These are phyloP conservation scores for Squalus acanthias DNA, from an alignment of 2,797 vertebrate genomes.

Conservation along the genomic window DNA sequence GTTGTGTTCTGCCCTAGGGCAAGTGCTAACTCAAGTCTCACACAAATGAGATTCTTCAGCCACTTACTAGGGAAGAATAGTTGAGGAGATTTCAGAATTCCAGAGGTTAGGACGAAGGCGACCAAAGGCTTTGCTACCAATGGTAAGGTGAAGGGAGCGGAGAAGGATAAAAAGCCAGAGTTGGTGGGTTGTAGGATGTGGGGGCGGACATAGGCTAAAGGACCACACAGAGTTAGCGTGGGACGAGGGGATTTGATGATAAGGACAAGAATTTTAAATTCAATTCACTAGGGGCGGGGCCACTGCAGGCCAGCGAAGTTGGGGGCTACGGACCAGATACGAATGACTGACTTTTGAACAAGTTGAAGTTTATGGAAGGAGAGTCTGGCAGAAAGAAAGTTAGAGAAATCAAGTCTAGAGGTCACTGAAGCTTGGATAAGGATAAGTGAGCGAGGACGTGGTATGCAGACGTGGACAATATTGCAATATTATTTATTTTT, in stretches of 20 bases:
- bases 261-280: no score
- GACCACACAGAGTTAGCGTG: background rate
- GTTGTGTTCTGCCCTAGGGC: background rate
- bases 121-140: background rate
- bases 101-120: background rate
- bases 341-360: no score
- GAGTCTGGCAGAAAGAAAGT: no score
- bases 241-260: background rate
- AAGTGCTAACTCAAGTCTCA: background rate
- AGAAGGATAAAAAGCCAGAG: background rate
- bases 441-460: no score
- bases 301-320: no score
- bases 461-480: no score
- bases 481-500: no score
- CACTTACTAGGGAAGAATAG: background rate
- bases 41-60: background rate
- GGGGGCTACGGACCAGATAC: no score
- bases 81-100: background rate
- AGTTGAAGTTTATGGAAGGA: no score
- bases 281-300: no score
- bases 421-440: no score
- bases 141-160: background rate
- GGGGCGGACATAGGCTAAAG: background rate
- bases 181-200: background rate
- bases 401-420: no score